phyloP scores from a whole-genome alignment of 1,140 invertebrate genomes.

The Eupristina koningsbergeri region DNA sequence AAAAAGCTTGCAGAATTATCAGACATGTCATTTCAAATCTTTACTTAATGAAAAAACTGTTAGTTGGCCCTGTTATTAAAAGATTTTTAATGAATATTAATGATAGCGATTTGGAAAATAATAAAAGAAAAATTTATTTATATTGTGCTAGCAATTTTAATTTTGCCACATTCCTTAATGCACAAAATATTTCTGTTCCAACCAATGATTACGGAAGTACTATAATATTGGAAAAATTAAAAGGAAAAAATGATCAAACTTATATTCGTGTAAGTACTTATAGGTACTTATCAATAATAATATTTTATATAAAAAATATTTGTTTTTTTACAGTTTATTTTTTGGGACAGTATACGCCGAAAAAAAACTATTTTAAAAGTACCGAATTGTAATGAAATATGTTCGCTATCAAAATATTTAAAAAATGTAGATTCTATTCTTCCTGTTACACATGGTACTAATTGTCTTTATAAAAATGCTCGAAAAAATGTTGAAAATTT shows the following conservation, averaged over 20 bases:
- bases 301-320: not conserved
- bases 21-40: not conserved
- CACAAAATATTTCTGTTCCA: slow-evolving; percentile 2
- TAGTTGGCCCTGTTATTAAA: not conserved
- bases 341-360: not conserved
- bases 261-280: slow-evolving; percentile 16
- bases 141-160: slow-evolving; percentile 1
- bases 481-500: not conserved
- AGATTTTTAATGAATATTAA: slow-evolving; percentile 12
- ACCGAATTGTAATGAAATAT: not conserved
- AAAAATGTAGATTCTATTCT: not conserved
- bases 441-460: not conserved
- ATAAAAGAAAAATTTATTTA: slow-evolving; percentile 13
- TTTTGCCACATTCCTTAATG: not conserved
- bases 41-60: not conserved
- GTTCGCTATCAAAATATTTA: not conserved
- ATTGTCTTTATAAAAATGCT: not conserved
- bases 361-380: not conserved
- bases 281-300: not conserved
- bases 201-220: not conserved
- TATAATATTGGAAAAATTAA: slow-evolving; percentile 19
- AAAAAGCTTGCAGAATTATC: not conserved
- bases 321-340: not conserved
- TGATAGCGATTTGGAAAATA: no score
- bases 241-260: not conserved